Evolutionary conservation across 2,113 vertebrate species (phyloP).

Genomic region (Gobius niger): DNA sequence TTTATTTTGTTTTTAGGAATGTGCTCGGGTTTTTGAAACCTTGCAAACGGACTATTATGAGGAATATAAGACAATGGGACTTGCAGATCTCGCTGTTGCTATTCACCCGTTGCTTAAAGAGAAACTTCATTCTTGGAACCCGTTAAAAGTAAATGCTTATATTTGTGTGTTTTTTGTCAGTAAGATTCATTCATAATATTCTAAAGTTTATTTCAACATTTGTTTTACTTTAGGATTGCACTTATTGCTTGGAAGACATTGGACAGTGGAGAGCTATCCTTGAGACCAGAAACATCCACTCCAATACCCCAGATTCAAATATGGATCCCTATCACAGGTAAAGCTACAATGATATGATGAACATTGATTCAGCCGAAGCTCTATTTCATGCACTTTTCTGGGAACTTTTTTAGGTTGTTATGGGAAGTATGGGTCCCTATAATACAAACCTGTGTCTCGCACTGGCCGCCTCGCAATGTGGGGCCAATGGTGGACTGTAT

Average conservation of each 20-base stretch:
- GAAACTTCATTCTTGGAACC: conserved; percentile 90
- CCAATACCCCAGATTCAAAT: conserved; percentile 83
- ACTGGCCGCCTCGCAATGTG: conserved; percentile 93
- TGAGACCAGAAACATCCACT: conserved; percentile 86
- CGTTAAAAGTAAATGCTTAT: conserved; percentile 81
- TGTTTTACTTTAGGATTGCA: conserved; percentile 80
- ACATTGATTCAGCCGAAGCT: not conserved
- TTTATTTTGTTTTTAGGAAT: conserved; percentile 74
- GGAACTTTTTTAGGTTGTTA: conserved; percentile 78
- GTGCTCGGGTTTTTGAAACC: conserved; percentile 86
- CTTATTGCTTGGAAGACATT: conserved; percentile 86
- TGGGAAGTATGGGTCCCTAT: conserved; percentile 97
- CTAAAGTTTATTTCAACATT: no score
- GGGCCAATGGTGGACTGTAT: conserved; percentile 94
- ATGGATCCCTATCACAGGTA: conserved; percentile 95
- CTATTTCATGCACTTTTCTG: not conserved
- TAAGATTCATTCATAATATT: not conserved
- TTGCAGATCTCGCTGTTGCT: conserved; percentile 88
- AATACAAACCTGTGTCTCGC: conserved; percentile 81
- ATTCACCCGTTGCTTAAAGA: conserved; percentile 92
- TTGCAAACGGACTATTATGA: conserved; percentile 92
- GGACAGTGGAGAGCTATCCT: conserved; percentile 92
- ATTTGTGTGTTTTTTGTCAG: not conserved
- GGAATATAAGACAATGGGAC: conserved; percentile 90
- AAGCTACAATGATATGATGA: conserved; percentile 1